Conservation (phyloP, 1,140 invertebrate species). For the Trachymyrmex cornetzi region DNA sequence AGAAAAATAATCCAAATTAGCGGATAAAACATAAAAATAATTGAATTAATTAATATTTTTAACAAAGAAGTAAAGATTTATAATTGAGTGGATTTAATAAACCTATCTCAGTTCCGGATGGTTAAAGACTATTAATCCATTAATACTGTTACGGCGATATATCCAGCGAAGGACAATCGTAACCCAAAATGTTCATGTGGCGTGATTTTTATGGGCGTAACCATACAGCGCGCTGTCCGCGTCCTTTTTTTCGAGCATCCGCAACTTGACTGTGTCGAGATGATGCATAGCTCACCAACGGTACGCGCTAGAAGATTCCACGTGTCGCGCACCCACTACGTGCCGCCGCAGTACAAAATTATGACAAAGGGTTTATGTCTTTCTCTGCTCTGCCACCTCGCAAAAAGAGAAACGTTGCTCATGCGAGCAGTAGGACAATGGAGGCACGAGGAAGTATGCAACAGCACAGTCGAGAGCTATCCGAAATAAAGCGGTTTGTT, state of each 20-base stretch:
- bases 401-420: constrained; percentile 49
- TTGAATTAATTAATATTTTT: no score
- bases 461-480: constrained; percentile 32
- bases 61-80: no score
- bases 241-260: constrained; percentile 24
- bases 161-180: background rate
- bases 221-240: background rate
- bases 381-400: constrained; percentile 49
- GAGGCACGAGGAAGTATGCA: constrained; percentile 37
- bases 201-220: constrained; percentile 44
- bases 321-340: constrained; percentile 65
- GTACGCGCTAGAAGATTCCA: constrained; percentile 72
- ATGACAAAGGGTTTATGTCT: constrained; percentile 69
- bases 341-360: constrained; percentile 68
- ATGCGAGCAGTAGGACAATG: constrained; percentile 38
- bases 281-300: constrained; percentile 65
- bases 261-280: constrained; percentile 59
- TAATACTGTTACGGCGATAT: background rate
- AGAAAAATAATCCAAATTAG: no score
- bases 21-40: no score
- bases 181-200: background rate
- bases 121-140: background rate
- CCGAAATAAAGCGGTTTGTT: constrained; percentile 58
- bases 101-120: no score
- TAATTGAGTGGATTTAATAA: no score